Conservation (phyloP, 2,797 vertebrate species). For the Emydoidea blandingii region DNA sequence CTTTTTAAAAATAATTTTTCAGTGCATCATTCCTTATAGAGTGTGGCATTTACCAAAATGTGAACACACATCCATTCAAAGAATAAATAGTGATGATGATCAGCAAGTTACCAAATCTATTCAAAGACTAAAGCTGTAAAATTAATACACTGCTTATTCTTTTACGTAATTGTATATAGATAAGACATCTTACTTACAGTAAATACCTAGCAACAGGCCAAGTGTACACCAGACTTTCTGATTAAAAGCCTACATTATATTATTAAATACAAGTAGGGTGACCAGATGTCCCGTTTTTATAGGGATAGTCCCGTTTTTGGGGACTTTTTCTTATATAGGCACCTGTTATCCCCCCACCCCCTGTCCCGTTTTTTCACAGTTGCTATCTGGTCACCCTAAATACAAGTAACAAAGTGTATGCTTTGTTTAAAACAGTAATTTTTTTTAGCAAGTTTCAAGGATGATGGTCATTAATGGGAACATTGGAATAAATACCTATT, state of each 20-base stretch:
- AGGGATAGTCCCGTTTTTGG: no score
- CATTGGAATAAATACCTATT: not conserved
- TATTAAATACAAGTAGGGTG: not conserved
- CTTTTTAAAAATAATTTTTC: slow-evolving; percentile 46
- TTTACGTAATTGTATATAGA: not conserved
- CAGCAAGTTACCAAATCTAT: slow-evolving; percentile 8
- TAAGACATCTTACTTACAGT: not conserved
- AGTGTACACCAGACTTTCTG: not conserved
- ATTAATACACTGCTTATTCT: not conserved
- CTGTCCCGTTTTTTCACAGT: no score
- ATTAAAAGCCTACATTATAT: not conserved
- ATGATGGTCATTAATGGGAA: not conserved
- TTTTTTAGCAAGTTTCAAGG: not conserved
- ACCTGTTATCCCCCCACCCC: no score
- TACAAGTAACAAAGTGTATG: not conserved
- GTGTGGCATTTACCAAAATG: not conserved
- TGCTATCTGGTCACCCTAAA: not conserved
- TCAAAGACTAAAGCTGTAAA: not conserved
- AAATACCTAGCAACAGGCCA: not conserved
- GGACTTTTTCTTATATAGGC: no score
- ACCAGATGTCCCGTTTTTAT: no score
- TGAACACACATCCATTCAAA: not conserved
- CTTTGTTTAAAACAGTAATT: not conserved
- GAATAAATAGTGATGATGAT: not conserved
- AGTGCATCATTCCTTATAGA: not conserved